These are phyloP conservation scores for Drosophila kepulauana DNA, from an alignment of 1,140 invertebrate species.

Conservation along the genomic window DNA sequence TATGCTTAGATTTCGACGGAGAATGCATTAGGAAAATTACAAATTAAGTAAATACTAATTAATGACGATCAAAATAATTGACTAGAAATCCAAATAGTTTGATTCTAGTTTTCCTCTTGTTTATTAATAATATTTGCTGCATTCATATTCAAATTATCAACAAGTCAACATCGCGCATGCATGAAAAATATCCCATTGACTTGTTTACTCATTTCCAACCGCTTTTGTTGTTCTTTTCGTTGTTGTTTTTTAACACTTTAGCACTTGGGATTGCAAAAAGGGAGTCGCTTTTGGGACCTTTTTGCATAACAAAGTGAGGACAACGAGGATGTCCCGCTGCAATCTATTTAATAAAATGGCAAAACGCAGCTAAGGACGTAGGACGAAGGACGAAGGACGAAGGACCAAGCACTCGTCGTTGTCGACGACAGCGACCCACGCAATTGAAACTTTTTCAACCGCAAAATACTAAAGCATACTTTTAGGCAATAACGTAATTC, in stretches of 20 bases:
- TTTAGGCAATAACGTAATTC: constrained; percentile 80
- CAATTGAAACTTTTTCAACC: constrained; percentile 82
- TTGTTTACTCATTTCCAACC: constrained; percentile 59
- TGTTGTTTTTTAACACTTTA: constrained; percentile 48
- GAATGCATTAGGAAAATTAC: constrained; percentile 6
- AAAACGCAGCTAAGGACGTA: constrained; percentile 33
- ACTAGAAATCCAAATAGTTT: constrained; percentile 14
- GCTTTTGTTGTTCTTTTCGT: constrained; percentile 16
- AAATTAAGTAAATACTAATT: not conserved
- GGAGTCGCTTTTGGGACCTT: constrained; percentile 44
- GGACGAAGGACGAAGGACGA: not conserved
- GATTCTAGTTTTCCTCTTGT: constrained; percentile 5
- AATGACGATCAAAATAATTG: not conserved
- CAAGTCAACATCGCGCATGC: constrained; percentile 43
- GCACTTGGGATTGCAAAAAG: constrained; percentile 26
- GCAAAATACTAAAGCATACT: constrained; percentile 80
- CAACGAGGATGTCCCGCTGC: constrained; percentile 54
- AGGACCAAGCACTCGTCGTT: too few species aligned
- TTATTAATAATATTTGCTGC: constrained; percentile 49
- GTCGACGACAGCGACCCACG: constrained; percentile 60
- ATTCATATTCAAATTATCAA: constrained; percentile 44
- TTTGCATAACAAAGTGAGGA: constrained; percentile 72
- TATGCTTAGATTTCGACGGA: not conserved
- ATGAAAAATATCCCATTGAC: constrained; percentile 52
- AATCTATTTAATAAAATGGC: constrained; percentile 78